Evolutionary conservation across 1,140 invertebrate genomes (phyloP), one percentile per base, ranked within the genome.

Genomic region (Drosophila ironensis): DNA sequence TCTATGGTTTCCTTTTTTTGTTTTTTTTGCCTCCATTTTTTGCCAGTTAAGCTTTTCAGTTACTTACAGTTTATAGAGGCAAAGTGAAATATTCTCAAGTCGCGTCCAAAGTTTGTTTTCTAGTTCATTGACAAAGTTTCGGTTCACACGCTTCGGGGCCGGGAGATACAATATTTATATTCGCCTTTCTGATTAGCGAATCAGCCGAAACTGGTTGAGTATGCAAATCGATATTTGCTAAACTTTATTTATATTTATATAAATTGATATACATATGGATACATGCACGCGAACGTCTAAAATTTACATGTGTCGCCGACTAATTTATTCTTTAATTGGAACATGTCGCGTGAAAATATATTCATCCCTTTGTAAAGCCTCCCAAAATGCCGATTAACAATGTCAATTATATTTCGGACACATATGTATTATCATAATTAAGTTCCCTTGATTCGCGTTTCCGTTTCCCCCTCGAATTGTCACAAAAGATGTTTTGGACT

Each of bases 81-180:
- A 17, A 24, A 61, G 60, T 63, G 56, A 63, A 28, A 63, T 47
- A 63, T 47, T 37, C 33, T 40, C n/a, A n/a, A 16, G 48, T 60
- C 17, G 30, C 41, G 28, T 25, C 38, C 6, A 45, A 63, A 63
- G 33, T 48, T 28, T 37, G 1, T 24, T 48, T 61, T 63, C 59
- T 63, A 63, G 60, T 63, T 38, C 60, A 63, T 48, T 63, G 60
- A 63, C 60, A 63, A 63, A 63, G 41, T 47, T 33, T 63, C 24
- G 56, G 56, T 63, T 63, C 60, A 63, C 60, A 63, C 60, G 59
- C 33, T 63, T 30, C 9, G 17, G n/a, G n/a, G 14, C 11, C 11
- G 11, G 28, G 2, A 22, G 19, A 40, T 28, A 37, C 25, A 24
- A 33, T 63, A 63, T 63, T 48, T 40, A 28, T 47, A 30, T 40